Percentiles rank a stretch among this genome's conserved stretches.
These are phyloP conservation scores for Promerops cafer DNA, from an alignment of 2,113 vertebrate species.

Conservation along the genomic window DNA sequence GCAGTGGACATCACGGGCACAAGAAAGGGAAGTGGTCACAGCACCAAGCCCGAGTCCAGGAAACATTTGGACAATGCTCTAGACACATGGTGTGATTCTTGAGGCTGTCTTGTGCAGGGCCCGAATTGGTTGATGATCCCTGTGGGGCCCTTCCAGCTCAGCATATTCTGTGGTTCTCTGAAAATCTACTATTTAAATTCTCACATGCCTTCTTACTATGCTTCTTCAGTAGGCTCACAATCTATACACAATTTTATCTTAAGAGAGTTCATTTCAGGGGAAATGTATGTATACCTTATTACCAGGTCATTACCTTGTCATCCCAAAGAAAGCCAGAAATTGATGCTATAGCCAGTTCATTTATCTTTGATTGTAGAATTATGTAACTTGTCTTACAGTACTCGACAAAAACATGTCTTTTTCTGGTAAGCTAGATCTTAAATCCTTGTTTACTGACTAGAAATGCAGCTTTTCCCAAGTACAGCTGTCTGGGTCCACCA, in stretches of 20 bases:
- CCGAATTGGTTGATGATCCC: not conserved
- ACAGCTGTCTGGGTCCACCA: too few species aligned
- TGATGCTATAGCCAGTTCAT: not conserved
- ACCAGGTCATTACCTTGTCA: not conserved
- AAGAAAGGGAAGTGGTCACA: not conserved
- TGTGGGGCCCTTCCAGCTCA: not conserved
- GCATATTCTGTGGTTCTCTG: not conserved
- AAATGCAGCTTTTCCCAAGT: not conserved
- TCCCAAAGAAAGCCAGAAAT: not conserved
- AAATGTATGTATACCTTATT: not conserved
- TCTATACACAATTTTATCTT: not conserved
- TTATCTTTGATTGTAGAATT: not conserved
- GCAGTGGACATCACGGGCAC: rapidly evolving
- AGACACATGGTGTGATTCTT: not conserved
- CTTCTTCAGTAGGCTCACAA: not conserved
- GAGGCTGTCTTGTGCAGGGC: not conserved
- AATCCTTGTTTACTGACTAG: not conserved
- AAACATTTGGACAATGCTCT: not conserved
- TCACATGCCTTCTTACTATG: rapidly evolving
- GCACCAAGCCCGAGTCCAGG: not conserved
- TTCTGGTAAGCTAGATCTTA: not conserved
- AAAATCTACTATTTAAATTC: not conserved
- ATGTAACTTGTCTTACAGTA: not conserved
- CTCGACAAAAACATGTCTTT: not conserved
- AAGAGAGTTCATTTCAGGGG: not conserved